Evolutionary conservation across 1,140 invertebrate species (phyloP).

Genomic region (Drosophila obscura): DNA sequence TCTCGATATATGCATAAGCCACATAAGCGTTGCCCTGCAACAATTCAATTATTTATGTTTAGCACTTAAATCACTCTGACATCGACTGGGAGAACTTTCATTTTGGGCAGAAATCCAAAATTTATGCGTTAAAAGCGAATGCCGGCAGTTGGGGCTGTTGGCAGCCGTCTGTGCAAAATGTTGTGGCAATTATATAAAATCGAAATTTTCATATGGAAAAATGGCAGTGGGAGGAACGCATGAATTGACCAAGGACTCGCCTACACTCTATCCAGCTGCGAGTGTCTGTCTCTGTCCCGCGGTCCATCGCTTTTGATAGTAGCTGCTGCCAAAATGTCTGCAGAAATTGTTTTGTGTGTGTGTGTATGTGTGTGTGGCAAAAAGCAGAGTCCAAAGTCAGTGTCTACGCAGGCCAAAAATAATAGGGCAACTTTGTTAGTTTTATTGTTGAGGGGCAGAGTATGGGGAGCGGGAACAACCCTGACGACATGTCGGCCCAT

Average conservation of each 20-base stretch:
- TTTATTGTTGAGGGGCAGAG: slow-evolving; percentile 33
- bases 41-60: slow-evolving; percentile 41
- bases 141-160: too few species aligned
- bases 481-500: slow-evolving; percentile 58
- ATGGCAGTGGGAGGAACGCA: slow-evolving; percentile 11
- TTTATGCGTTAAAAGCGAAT: slow-evolving; percentile 20
- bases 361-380: slow-evolving; percentile 3
- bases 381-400: slow-evolving; percentile 48
- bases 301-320: slow-evolving; percentile 15
- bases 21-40: not conserved
- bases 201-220: slow-evolving; percentile 29
- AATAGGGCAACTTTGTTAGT: slow-evolving; percentile 63
- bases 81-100: not conserved
- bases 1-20: slow-evolving; percentile 4
- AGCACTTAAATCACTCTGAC: slow-evolving; percentile 34
- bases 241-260: slow-evolving; percentile 55
- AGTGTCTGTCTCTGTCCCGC: slow-evolving; percentile 1
- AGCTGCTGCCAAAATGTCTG: slow-evolving; percentile 71
- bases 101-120: not conserved
- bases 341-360: slow-evolving; percentile 49
- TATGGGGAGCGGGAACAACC: not conserved
- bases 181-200: slow-evolving; percentile 43
- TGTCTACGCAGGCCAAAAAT: slow-evolving; percentile 66
- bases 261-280: slow-evolving; percentile 5
- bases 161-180: slow-evolving; percentile 12